These are phyloP conservation scores for Henicopernis longicauda DNA, from an alignment of 2,113 vertebrate genomes.

Conservation along the genomic window DNA sequence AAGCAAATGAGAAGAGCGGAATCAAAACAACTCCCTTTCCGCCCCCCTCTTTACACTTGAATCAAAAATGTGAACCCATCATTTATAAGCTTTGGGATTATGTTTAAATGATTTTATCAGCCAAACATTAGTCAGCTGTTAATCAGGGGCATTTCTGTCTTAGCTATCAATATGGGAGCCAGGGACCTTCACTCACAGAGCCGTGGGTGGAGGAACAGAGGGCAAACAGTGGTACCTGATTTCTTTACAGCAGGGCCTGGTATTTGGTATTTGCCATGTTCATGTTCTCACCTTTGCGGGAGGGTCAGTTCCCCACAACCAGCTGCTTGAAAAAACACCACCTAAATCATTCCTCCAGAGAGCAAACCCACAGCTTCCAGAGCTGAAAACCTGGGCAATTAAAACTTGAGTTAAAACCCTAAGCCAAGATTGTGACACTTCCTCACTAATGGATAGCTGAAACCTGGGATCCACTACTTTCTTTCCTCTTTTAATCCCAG, in stretches of 20 bases:
- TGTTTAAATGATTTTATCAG: background rate
- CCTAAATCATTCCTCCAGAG: background rate
- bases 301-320: background rate
- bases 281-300: background rate
- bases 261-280: background rate
- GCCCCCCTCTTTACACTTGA: background rate
- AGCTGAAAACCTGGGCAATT: background rate
- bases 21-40: background rate
- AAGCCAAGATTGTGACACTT: background rate
- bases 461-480: background rate
- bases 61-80: background rate
- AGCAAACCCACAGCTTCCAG: background rate
- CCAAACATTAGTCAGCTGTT: background rate
- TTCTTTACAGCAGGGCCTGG: background rate
- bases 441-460: background rate
- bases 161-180: background rate
- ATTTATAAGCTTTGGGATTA: background rate
- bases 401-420: background rate
- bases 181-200: background rate
- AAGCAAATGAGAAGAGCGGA: background rate
- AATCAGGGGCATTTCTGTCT: background rate
- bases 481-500: background rate
- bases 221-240: background rate
- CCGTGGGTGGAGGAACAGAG: background rate
- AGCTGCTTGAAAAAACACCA: background rate